These are phyloP conservation scores for Leucosticte australis DNA, from an alignment of 2,113 vertebrate species.

Conservation along the genomic window DNA sequence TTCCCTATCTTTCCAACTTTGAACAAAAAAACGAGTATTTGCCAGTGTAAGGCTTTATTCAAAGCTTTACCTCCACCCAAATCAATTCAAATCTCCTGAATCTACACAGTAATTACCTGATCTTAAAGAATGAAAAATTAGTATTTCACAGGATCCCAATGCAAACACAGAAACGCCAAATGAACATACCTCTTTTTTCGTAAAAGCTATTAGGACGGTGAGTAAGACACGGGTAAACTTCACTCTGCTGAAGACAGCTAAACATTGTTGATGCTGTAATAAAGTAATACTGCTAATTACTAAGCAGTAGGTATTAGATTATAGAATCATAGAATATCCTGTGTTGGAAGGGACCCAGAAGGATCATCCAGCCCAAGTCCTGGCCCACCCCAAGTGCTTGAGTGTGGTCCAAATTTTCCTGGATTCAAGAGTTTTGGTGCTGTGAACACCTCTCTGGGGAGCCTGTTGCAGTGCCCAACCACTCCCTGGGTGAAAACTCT, in stretches of 20 bases:
- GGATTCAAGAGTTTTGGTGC: not conserved
- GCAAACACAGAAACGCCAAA: not conserved
- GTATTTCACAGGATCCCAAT: not conserved
- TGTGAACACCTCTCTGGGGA: not conserved
- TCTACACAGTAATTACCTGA: not conserved
- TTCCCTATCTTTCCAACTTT: not conserved
- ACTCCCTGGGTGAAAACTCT: not conserved
- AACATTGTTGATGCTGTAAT: constrained; percentile 88
- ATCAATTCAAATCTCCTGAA: not conserved
- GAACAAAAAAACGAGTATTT: not conserved
- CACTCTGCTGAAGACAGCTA: constrained; percentile 92
- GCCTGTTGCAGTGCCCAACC: not conserved
- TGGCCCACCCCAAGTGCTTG: not conserved
- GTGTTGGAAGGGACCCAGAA: not conserved
- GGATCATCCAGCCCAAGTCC: not conserved
- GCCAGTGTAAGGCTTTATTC: not conserved
- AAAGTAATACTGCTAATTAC: constrained; percentile 10
- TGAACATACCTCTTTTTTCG: constrained; percentile 88
- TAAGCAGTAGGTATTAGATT: not conserved
- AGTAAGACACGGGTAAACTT: constrained; percentile 90
- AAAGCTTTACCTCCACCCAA: not conserved
- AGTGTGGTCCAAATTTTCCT: not conserved
- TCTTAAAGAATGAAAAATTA: not conserved
- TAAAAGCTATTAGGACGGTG: constrained; percentile 91
- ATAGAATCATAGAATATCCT: not conserved